phyloP scores from a whole-genome alignment of 2,797 vertebrate genomes.

The Fratercula arctica region DNA sequence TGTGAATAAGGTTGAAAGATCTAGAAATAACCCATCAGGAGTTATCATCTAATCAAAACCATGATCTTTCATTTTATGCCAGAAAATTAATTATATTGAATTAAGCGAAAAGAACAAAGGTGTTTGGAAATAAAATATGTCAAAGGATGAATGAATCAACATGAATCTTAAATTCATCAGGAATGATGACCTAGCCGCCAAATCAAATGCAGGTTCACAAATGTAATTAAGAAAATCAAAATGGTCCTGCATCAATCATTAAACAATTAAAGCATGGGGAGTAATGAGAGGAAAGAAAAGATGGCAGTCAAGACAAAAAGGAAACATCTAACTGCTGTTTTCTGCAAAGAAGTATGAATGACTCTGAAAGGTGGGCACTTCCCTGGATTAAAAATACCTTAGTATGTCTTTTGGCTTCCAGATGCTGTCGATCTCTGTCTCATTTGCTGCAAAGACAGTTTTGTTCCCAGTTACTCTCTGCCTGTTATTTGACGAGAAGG shows the following conservation, averaged over 20 bases:
- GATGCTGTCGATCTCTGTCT: neutral
- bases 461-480: neutral
- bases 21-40: slow-evolving; percentile 10
- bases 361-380: neutral
- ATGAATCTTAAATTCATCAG: neutral
- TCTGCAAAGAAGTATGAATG: neutral
- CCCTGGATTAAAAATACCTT: neutral
- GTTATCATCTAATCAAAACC: neutral
- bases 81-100: slow-evolving; percentile 22
- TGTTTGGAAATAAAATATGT: slow-evolving; percentile 12
- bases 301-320: neutral
- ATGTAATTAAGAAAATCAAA: slow-evolving; percentile 55
- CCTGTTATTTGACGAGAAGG: neutral
- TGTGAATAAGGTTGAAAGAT: slow-evolving; percentile 5
- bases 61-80: neutral
- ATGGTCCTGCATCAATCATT: neutral
- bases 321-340: neutral
- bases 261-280: slow-evolving; percentile 7
- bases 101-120: slow-evolving; percentile 21
- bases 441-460: neutral
- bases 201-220: slow-evolving; percentile 19
- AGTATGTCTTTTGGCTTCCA: neutral
- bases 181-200: neutral
- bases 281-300: neutral
- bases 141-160: neutral